A percentile compares a stretch with the other conserved stretches of the same genome.
Evolutionary conservation across 2,888 invertebrate genomes (phyloP).

Genomic region (Tenodera sinensis): DNA sequence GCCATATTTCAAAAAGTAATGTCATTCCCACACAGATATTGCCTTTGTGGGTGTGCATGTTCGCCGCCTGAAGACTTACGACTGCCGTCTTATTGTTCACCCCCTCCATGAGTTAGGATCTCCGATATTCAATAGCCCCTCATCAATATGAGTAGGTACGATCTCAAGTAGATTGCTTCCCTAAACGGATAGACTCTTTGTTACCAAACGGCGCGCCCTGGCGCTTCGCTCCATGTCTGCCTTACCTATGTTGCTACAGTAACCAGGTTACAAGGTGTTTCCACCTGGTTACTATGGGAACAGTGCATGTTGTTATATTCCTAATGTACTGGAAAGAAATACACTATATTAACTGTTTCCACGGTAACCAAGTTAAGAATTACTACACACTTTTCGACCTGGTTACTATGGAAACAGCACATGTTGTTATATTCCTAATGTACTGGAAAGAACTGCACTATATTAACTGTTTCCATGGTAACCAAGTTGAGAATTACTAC

Average conservation of each 20-base stretch:
- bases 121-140: neutral
- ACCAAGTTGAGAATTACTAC: too few species aligned
- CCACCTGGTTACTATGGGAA: neutral
- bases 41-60: neutral
- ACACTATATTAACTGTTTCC: neutral
- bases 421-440: too few species aligned
- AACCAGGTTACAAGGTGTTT: neutral
- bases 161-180: neutral
- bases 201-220: neutral
- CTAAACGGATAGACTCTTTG: neutral
- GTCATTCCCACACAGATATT: neutral
- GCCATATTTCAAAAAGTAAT: constrained; percentile 14
- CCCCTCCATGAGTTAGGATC: neutral
- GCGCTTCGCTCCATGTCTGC: too few species aligned
- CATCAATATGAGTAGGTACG: neutral
- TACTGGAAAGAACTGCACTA: too few species aligned
- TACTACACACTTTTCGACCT: too few species aligned
- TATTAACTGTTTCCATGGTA: too few species aligned
- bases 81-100: neutral
- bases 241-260: neutral
- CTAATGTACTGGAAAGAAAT: too few species aligned
- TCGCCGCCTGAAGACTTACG: neutral
- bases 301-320: too few species aligned
- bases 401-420: too few species aligned
- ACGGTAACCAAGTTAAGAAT: neutral